These are phyloP conservation scores for Phalera bucephala DNA, from an alignment of 2,888 invertebrate genomes.

Conservation along the genomic window DNA sequence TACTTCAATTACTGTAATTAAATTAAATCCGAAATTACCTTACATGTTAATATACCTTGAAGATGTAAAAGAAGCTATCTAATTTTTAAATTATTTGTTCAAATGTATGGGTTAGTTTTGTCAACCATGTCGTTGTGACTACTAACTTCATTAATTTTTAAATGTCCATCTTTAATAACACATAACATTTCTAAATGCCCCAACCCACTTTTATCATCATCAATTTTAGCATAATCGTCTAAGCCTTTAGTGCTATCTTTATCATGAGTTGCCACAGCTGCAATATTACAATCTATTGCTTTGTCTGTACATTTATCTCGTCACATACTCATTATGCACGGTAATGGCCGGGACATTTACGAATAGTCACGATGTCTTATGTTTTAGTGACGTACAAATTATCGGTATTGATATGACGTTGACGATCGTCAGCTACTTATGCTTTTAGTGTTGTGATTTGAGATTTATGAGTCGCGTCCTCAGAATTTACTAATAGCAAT, in stretches of 20 bases:
- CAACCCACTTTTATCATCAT: too few species aligned
- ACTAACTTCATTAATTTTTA: too few species aligned
- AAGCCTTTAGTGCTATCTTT: not conserved
- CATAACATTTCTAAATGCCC: too few species aligned
- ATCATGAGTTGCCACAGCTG: slow-evolving; percentile 24
- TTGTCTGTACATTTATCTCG: slow-evolving; percentile 39
- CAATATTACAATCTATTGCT: slow-evolving; percentile 36
- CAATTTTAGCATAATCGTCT: too few species aligned
- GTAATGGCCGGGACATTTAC: slow-evolving; percentile 57
- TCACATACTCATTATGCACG: slow-evolving; percentile 42
- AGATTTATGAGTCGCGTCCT: slow-evolving; percentile 13
- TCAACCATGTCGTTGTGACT: too few species aligned
- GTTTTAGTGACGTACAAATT: slow-evolving; percentile 36
- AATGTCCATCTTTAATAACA: too few species aligned
- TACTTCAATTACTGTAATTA: too few species aligned
- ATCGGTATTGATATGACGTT: slow-evolving; percentile 43
- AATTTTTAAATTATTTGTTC: too few species aligned
- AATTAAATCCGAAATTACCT: too few species aligned
- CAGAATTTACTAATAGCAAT: not conserved
- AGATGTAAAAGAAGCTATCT: too few species aligned
- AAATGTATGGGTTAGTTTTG: too few species aligned
- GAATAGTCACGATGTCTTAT: slow-evolving; percentile 55
- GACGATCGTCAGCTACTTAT: slow-evolving; percentile 34
- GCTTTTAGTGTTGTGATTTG: slow-evolving; percentile 30
- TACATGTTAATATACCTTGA: too few species aligned